These are phyloP conservation scores for Microcebus lehilahytsara DNA, from an alignment of 2,113 vertebrate genomes.

Conservation along the genomic window DNA sequence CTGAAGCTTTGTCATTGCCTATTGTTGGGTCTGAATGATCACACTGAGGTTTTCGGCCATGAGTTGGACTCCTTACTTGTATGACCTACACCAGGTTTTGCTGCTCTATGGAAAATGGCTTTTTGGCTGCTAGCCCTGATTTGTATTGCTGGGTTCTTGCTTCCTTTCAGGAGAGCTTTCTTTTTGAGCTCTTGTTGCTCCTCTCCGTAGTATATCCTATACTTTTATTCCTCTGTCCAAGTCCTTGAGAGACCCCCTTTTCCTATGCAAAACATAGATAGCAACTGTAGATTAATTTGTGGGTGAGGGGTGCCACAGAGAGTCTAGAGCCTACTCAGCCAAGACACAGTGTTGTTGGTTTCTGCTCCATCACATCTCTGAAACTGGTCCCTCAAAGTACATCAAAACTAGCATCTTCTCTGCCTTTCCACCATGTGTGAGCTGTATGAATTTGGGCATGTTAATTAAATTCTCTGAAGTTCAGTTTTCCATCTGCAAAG, in stretches of 20 bases:
- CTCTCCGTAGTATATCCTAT: not conserved
- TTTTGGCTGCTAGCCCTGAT: no score
- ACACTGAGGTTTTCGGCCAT: not conserved
- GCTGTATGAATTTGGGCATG: not conserved
- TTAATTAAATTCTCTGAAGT: not conserved
- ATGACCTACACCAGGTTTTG: not conserved
- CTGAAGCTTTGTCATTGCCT: not conserved
- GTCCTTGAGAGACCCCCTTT: no score
- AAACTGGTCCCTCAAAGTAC: no score
- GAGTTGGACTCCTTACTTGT: not conserved
- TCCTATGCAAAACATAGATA: not conserved
- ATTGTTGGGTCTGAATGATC: not conserved
- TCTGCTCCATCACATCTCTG: not conserved
- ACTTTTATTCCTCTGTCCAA: not conserved
- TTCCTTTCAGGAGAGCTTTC: no score
- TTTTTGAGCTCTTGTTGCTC: not conserved
- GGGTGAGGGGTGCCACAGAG: not conserved
- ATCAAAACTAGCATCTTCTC: no score
- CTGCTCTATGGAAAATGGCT: no score
- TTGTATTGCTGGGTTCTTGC: not conserved
- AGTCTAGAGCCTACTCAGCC: not conserved
- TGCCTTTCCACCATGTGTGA: not conserved
- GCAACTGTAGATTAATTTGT: not conserved
- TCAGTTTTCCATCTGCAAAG: not conserved
- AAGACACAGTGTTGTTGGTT: not conserved